Conservation (phyloP, 2,888 invertebrate genomes). For the Diogma glabrata region DNA sequence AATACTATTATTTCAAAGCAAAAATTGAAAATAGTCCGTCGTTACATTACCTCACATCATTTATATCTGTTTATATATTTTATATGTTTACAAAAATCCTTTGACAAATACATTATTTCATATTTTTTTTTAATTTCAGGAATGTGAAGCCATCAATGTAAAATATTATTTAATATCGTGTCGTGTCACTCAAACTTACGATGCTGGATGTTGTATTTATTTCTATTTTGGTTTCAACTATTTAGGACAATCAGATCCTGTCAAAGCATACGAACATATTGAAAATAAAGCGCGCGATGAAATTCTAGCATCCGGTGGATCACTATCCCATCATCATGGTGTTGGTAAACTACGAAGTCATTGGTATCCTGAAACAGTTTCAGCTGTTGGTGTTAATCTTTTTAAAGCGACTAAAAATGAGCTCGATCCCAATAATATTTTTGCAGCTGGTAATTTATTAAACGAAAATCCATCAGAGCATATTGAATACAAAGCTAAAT, state of each 20-base stretch:
- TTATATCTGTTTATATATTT: too few species aligned
- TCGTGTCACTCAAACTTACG: constrained; percentile 92
- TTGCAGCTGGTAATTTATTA: constrained; percentile 73
- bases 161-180: constrained; percentile 58
- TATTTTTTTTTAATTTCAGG: constrained; percentile 26
- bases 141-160: constrained; percentile 49
- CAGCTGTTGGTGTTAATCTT: constrained; percentile 64
- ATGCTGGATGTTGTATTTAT: constrained; percentile 93
- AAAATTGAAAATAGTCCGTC: too few species aligned
- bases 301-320: constrained; percentile 67
- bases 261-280: constrained; percentile 71
- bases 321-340: constrained; percentile 94
- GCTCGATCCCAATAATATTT: constrained; percentile 90
- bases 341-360: constrained; percentile 84
- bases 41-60: too few species aligned
- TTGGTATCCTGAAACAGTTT: constrained; percentile 79
- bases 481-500: background rate
- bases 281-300: constrained; percentile 84
- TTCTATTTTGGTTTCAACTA: constrained; percentile 84
- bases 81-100: too few species aligned
- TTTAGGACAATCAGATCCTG: constrained; percentile 49
- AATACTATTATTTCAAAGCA: too few species aligned
- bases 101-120: too few species aligned
- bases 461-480: background rate
- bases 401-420: constrained; percentile 73